Percentiles rank a stretch among this genome's conserved stretches.
These are phyloP conservation scores for Leptinotarsa texana DNA, from an alignment of 1,140 invertebrate species.

Conservation along the genomic window DNA sequence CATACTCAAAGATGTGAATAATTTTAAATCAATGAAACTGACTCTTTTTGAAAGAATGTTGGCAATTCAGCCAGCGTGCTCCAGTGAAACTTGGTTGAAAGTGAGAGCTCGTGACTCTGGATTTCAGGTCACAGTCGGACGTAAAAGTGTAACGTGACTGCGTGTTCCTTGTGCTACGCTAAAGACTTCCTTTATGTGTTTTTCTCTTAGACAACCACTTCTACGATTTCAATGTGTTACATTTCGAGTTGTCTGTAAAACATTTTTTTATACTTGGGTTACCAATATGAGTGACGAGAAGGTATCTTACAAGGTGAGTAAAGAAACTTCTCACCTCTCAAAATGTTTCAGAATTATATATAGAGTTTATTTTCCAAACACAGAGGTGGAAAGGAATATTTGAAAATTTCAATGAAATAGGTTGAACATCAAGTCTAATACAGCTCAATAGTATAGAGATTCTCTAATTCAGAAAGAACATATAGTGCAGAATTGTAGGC, in stretches of 20 bases:
- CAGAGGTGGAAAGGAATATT: too few relatives aligned
- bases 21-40: too few relatives aligned
- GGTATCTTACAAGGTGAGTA: too few relatives aligned
- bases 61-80: conserved; percentile 20
- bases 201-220: background rate
- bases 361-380: too few relatives aligned
- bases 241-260: background rate
- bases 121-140: conserved; percentile 41
- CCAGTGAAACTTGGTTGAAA: conserved; percentile 30
- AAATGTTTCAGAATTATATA: too few relatives aligned
- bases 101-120: conserved; percentile 40
- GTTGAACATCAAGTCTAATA: too few relatives aligned
- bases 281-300: background rate
- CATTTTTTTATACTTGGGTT: background rate
- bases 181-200: conserved; percentile 17
- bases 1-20: too few relatives aligned
- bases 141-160: conserved; percentile 36
- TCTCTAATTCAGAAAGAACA: too few relatives aligned
- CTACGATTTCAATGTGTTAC: background rate
- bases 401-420: too few relatives aligned
- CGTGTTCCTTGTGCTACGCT: conserved; percentile 18
- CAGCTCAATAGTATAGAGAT: too few relatives aligned
- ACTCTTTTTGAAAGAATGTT: conserved; percentile 14
- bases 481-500: too few relatives aligned
- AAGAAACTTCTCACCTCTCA: too few relatives aligned